Conservation (phyloP, 2,113 vertebrate genomes). For the Panurus biarmicus region DNA sequence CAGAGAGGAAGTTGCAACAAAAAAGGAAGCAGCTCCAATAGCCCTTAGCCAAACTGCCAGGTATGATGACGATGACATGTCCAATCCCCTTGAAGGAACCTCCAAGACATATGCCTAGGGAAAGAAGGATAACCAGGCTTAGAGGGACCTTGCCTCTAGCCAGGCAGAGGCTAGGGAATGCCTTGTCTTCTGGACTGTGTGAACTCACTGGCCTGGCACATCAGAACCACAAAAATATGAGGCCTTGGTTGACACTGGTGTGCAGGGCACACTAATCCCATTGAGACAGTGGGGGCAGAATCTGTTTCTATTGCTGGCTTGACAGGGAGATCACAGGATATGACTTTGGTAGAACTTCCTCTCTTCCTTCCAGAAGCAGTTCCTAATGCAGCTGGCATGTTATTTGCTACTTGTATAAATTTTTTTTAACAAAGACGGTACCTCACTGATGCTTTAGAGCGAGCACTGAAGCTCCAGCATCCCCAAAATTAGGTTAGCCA, state of each 20-base stretch:
- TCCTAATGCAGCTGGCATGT: neutral
- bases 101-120: neutral
- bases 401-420: neutral
- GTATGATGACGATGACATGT: neutral
- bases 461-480: neutral
- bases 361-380: neutral
- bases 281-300: neutral
- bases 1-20: neutral
- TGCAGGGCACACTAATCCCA: fast-evolving
- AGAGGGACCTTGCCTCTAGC: neutral
- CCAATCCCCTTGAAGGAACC: neutral
- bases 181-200: fast-evolving
- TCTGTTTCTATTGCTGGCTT: neutral
- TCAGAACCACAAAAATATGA: neutral
- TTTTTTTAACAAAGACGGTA: neutral
- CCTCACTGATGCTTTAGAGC: neutral
- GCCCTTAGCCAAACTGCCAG: neutral
- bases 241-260: too few species aligned
- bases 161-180: fast-evolving
- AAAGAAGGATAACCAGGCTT: neutral
- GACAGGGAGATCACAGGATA: neutral
- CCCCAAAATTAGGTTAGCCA: constrained; percentile 31
- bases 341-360: neutral
- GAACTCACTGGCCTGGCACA: too few species aligned
- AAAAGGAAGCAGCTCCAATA: too few species aligned